These are phyloP conservation scores for Metellina segmentata DNA, from an alignment of 2,888 invertebrate species.

Conservation along the genomic window DNA sequence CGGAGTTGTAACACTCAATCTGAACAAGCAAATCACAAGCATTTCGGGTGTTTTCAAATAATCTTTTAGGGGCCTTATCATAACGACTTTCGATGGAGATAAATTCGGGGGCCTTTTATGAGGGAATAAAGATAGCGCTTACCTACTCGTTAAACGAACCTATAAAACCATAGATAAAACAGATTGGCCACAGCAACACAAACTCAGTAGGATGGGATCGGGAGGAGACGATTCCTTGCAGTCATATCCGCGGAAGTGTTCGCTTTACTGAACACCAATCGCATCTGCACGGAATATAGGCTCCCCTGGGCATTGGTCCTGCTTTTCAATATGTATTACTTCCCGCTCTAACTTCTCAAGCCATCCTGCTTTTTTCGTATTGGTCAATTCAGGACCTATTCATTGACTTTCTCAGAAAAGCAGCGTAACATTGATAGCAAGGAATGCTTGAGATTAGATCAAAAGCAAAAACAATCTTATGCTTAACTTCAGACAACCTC, in stretches of 20 bases:
- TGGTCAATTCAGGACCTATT: no score
- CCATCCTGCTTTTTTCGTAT: no score
- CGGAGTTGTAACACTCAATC: slow-evolving; percentile 34
- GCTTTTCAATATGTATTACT: neutral
- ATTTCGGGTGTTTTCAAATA: slow-evolving; percentile 56
- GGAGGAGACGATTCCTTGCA: slow-evolving; percentile 11
- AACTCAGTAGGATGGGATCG: neutral
- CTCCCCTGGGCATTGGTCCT: neutral
- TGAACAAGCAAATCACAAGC: slow-evolving; percentile 48
- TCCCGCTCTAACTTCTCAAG: neutral
- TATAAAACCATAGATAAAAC: slow-evolving; percentile 59
- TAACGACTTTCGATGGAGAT: slow-evolving; percentile 67
- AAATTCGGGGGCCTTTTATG: slow-evolving; percentile 64
- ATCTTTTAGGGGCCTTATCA: slow-evolving; percentile 67
- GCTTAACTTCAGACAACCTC: no score
- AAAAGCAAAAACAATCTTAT: no score
- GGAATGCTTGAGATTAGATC: no score
- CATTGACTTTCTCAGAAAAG: no score
- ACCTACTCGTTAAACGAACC: slow-evolving; percentile 55
- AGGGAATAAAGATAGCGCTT: slow-evolving; percentile 62
- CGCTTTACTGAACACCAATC: slow-evolving; percentile 18
- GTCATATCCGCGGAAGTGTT: slow-evolving; percentile 23
- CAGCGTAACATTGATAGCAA: no score
- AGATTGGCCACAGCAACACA: slow-evolving; percentile 28
- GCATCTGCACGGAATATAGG: neutral